Conservation (phyloP, 1,140 invertebrate genomes). For the Drosophila pseudoananassae region DNA sequence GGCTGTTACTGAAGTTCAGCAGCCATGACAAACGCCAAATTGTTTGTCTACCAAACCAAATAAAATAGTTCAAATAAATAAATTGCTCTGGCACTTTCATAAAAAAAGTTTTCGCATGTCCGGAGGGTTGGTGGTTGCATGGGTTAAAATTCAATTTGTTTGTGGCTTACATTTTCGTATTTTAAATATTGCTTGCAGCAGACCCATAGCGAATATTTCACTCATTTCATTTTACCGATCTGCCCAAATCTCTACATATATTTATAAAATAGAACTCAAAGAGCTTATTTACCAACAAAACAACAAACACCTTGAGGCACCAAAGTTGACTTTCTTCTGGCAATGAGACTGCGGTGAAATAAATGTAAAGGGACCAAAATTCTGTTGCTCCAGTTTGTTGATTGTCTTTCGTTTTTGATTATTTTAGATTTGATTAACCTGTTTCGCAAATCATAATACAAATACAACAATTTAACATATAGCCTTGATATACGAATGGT, state of each 20-base stretch:
- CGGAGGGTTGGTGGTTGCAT: constrained; percentile 4
- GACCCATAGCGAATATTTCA: not conserved
- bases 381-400: constrained; percentile 50
- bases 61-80: constrained; percentile 49
- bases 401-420: constrained; percentile 18
- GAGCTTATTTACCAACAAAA: constrained; percentile 56
- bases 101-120: constrained; percentile 13
- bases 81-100: constrained; percentile 35
- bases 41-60: constrained; percentile 42
- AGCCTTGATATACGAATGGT: constrained; percentile 55
- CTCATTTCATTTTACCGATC: not conserved
- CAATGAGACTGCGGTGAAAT: constrained; percentile 11
- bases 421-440: not conserved
- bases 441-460: constrained; percentile 12
- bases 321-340: constrained; percentile 1
- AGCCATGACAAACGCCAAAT: constrained; percentile 56
- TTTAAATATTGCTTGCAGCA: constrained; percentile 1
- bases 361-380: constrained; percentile 66
- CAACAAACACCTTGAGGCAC: constrained; percentile 9
- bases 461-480: constrained; percentile 58
- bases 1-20: constrained; percentile 44
- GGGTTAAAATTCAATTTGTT: constrained; percentile 34
- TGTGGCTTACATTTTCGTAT: constrained; percentile 3
- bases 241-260: not conserved
- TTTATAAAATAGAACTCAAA: constrained; percentile 22